Percentiles rank a stretch among this genome's conserved stretches.
Conservation (phyloP, 2,797 vertebrate genomes). For the Avahi laniger region DNA sequence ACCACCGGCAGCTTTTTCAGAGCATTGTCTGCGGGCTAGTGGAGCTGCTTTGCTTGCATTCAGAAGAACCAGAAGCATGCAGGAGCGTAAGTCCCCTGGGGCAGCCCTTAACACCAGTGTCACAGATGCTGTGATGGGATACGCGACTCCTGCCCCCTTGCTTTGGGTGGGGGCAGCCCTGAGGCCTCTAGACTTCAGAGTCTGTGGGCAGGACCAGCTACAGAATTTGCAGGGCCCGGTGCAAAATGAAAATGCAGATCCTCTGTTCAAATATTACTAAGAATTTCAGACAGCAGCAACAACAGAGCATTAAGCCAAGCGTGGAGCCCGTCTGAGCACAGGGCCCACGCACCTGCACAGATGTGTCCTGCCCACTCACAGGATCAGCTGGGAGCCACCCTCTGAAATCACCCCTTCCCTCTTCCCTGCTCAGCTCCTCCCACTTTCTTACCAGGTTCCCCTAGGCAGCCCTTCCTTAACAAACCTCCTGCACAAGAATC, state of each 20-base stretch:
- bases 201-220: neutral
- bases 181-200: neutral
- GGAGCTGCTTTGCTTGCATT: neutral
- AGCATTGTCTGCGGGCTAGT: rapidly evolving
- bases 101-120: too few species aligned
- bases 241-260: neutral
- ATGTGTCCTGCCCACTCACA: neutral
- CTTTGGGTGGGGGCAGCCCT: neutral
- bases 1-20: neutral
- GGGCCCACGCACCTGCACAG: rapidly evolving
- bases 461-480: neutral
- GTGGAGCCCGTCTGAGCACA: neutral
- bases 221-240: neutral
- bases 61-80: neutral
- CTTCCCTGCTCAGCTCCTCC: neutral
- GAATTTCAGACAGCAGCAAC: neutral
- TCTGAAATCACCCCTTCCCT: neutral
- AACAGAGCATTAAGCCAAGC: neutral
- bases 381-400: neutral
- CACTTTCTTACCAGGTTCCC: neutral
- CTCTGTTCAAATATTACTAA: neutral
- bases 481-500: neutral
- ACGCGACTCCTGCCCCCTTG: rapidly evolving
- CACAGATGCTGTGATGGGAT: too few species aligned
- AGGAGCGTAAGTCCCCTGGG: neutral